Evolutionary conservation across 92 coral and sea anemone species (phyloP).

Genomic region (Palythoa caribaeorum): DNA sequence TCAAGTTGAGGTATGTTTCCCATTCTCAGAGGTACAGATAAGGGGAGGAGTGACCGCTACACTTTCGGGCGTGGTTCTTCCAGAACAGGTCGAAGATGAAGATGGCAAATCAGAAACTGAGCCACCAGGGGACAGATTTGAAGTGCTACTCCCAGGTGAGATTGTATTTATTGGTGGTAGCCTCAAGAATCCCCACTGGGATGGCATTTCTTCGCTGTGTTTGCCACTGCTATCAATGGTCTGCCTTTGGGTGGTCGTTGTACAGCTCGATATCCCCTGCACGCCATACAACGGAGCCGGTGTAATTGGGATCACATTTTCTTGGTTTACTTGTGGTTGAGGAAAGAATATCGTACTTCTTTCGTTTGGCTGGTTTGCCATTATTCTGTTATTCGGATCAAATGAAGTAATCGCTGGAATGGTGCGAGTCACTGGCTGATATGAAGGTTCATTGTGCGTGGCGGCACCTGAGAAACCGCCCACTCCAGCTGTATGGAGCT

Average conservation of each 20-base stretch:
- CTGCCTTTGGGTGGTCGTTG: slow-evolving; percentile 53
- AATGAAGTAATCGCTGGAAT: slow-evolving; percentile 3
- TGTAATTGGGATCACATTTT: slow-evolving; percentile 6
- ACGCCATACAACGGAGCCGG: neutral
- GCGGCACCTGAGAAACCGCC: slow-evolving; percentile 25
- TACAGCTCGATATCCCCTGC: slow-evolving; percentile 24
- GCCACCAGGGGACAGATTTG: slow-evolving; percentile 17
- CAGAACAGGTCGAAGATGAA: slow-evolving; percentile 35
- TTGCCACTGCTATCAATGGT: slow-evolving; percentile 42
- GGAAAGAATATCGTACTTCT: slow-evolving; percentile 45
- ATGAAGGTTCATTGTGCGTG: neutral
- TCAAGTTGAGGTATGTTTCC: neutral
- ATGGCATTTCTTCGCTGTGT: slow-evolving; percentile 73
- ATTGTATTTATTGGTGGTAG: slow-evolving; percentile 82
- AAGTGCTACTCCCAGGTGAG: slow-evolving; percentile 74
- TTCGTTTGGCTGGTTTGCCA: slow-evolving; percentile 21
- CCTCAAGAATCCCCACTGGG: slow-evolving; percentile 81
- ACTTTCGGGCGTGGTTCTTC: slow-evolving; percentile 32
- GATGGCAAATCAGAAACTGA: slow-evolving; percentile 17
- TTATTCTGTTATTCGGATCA: slow-evolving; percentile 16
- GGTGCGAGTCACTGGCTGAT: neutral
- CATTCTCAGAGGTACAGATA: neutral
- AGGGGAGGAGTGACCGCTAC: slow-evolving; percentile 9
- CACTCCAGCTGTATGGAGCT: slow-evolving; percentile 53
- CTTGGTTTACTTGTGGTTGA: slow-evolving; percentile 30